phyloP scores from a whole-genome alignment of 2,888 invertebrate species.

The Trichopoda pennipes region DNA sequence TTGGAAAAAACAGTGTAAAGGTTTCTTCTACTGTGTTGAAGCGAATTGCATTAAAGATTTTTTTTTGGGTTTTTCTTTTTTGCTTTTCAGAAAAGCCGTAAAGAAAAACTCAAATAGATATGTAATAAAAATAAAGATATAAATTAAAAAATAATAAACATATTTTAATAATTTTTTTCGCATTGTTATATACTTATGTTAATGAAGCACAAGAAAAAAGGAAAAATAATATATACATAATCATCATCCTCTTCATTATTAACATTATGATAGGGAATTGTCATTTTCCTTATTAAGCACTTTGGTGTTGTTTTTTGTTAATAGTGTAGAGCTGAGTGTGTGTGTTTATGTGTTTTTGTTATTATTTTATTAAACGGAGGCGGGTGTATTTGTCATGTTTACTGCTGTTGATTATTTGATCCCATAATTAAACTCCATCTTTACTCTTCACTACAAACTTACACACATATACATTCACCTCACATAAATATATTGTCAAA shows the following conservation, averaged over 20 bases:
- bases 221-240: conserved; percentile 53
- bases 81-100: conserved; percentile 12
- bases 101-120: conserved; percentile 10
- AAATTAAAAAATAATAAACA: not conserved
- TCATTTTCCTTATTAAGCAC: conserved; percentile 56
- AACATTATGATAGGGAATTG: conserved; percentile 33
- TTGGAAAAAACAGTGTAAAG: conserved; percentile 12
- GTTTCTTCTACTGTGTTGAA: conserved; percentile 10
- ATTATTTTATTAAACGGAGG: conserved; percentile 35
- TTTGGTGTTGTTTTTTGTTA: conserved; percentile 52
- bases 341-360: conserved; percentile 5
- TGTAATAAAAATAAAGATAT: not conserved
- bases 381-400: conserved; percentile 22
- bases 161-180: conserved; percentile 2
- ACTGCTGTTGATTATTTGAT: conserved; percentile 47
- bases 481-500: conserved; percentile 11
- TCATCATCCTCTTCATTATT: conserved; percentile 39
- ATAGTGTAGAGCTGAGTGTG: conserved; percentile 21
- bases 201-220: conserved; percentile 12
- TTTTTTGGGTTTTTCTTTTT: conserved; percentile 7
- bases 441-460: not conserved
- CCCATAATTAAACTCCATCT: conserved; percentile 51
- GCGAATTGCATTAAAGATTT: conserved; percentile 35
- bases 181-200: not conserved
- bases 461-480: not conserved